Evolutionary conservation across 2,888 invertebrate genomes (phyloP), one percentile per base, ranked within the genome.

Genomic region (Rhimphoctona megacephalus): DNA sequence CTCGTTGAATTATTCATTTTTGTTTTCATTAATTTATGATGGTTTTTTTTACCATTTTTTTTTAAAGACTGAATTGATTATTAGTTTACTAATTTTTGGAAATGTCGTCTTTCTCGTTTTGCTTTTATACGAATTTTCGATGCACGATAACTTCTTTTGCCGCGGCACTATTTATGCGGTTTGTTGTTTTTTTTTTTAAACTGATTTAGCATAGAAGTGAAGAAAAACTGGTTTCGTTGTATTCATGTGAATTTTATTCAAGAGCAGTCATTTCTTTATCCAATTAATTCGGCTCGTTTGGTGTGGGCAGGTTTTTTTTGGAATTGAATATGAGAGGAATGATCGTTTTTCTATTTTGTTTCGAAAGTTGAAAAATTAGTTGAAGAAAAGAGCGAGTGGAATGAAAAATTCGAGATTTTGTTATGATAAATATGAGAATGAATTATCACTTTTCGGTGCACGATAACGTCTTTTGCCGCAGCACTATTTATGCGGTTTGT

Each of bases 1-100:
- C 69, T 70, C 33, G 52, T 52, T 43, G 70, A 70, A 70, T 70
- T 33, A 70, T 80, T 80, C 17, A 54, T 52, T 67, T 78, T 77
- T 66, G 36, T n/a, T 46, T 30, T 76, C 6, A 39, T 8, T 74
- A 8, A 73, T 43, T 22, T 36, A 7, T 73, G 0, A 5, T 39
- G 39, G 8, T 66, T 66, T 66, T 36, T 36, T 66, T 36, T 19
- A 14, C 22, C 5, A 22, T 22, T 11, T 8, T 57, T 9, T 57
- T 36, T 5, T 25, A 25, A 25, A 57, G 11, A 30, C 30, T 14
- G 14, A 5, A 61, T 61, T 30, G 30, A 61, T 30, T 17, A 17
- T 17, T 1, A 30, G 6, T 30, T 30, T 6, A 61, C 6, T 1
- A 6, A 61, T 61, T 61, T 49, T 30, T 30, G 30, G 14, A 30